Evolutionary conservation across 2,888 invertebrate genomes (phyloP), one percentile per base, ranked within the genome.

Genomic region (Lasioglossum figueresi): DNA sequence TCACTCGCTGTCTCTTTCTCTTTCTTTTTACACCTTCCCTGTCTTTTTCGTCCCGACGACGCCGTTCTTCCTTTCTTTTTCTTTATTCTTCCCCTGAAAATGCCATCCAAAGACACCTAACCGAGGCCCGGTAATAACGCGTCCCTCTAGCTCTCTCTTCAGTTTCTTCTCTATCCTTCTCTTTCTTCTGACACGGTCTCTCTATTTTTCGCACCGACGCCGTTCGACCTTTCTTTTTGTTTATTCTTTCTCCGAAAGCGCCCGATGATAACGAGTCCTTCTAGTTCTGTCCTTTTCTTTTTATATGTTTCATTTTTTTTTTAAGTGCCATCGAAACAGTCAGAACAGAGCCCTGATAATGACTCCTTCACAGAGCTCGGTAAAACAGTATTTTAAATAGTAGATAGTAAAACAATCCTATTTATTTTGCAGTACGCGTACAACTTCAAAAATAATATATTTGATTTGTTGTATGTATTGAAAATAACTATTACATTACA

Each of bases 41-140:
- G 34, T 43, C 76, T 56, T 52, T 52, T 76, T 76, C 77, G 68
- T 77, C 72, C n/a, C 45, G 43, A n/a, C 45, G 34, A n/a, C 8
- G 27, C 72, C 34, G 71, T 52, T 72, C 80, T 71, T 73, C 83
- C 80, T 76, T 76, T 82, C 85, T 76, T 83, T 76, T 76, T 63
- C 75, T 90, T 83, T 83, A 66, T 83, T 84, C 83, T 83, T 68
- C 72, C 43, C 87, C 86, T 92, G 90, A 93, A 93, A 93, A 93
- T 92, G 91, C 90, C 92, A 92, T 90, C 92, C 89, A 70, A 91
- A 92, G 85, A 84, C 56, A 56, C 76, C 76, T 73, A 79, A 86
- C 76, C 70, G 77, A 68, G 76, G 37, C 63, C 86, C 70, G 72
- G 68, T 83, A 88, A 87, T 83, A 80, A 86, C 78, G 79, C 19